Conservation (phyloP, 2,888 invertebrate genomes). For the Piscicola geometra region DNA sequence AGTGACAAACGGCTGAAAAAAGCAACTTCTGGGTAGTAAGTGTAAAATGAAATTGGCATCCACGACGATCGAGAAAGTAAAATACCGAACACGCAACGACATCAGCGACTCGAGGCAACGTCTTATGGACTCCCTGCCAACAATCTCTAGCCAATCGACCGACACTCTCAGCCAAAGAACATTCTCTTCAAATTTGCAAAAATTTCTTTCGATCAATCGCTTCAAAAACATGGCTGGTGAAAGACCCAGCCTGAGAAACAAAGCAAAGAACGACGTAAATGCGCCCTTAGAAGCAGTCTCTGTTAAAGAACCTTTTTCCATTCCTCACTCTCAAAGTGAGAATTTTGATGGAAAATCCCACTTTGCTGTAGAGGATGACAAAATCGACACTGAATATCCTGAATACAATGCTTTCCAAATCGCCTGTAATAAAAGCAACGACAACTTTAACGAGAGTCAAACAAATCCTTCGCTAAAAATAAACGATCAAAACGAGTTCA, state of each 20-base stretch:
- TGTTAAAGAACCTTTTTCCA: neutral
- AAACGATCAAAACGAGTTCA: neutral
- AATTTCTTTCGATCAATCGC: neutral
- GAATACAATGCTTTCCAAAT: neutral
- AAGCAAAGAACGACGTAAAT: neutral
- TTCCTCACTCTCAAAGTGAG: conserved; percentile 3
- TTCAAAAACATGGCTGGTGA: neutral
- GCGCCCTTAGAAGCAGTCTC: neutral
- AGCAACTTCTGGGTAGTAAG: too few relatives aligned
- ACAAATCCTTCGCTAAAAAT: neutral
- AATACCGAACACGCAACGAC: conserved; percentile 3
- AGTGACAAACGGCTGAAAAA: too few relatives aligned
- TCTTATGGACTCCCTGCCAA: conserved; percentile 25
- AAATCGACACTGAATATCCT: neutral
- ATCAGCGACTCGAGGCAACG: conserved; percentile 18
- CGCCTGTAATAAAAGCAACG: neutral
- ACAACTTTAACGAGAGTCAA: neutral
- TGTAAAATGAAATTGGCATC: conserved; percentile 31
- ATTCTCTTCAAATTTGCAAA: neutral
- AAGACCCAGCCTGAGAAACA: neutral
- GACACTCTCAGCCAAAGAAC: neutral
- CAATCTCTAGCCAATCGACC: neutral
- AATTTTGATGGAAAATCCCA: neutral
- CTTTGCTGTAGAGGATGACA: too few relatives aligned
- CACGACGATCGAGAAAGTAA: conserved; percentile 15